Base-by-base conservation (phyloP, 2,113 vertebrate species). In the Leptobrachium leishanense region DNA sequence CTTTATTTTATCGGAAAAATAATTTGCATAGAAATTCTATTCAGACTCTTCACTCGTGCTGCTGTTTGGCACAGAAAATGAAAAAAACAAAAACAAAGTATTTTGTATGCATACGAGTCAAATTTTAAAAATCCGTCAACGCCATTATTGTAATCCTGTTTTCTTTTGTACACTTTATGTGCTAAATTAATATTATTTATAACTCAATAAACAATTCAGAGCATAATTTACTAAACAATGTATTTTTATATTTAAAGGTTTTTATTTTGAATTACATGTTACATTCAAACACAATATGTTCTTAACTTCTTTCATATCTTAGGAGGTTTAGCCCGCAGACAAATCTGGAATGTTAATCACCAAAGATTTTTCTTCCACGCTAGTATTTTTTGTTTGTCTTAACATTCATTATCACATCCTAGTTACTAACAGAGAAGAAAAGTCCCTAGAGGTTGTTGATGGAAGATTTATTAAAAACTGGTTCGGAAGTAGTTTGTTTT, bases 351-450 rank as follows among this genome's bases (percentile, higher is more conserved):
- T 72, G 57, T 65, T 79, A 79, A 78, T 78, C 71, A 71, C 57
- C 68, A 63, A n/a, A 65, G 55, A 78, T 72, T 71, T 70, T 72
- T 72, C 68, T 78, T 78, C 76, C n/a, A 20, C n/a, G 39, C 46
- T 72, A 50, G 68, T 72, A 79, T 72, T 79, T 79, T 79, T 79
- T 79, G 76, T 79, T 79, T 79, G 62, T 64, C 66, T 79, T 72
- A 66, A 72, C 68, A 65, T 72, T 79, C 76, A 79, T 72, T 65
- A 79, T 72, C 59, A 31, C 59, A 55, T 72, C 44, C 68, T 72
- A 72, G 76, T 43, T 66, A 44, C 70, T 72, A 71, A 72, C 43
- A 72, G 2, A 65, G 71, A 41, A 71, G 72, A 53, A 71, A 74
- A 50, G 46, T 72, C 68, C 59, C 62, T 46, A 55, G 15, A 72